Percentiles rank a stretch among this genome's conserved stretches.
These are phyloP conservation scores for Ladona fulva DNA, from an alignment of 1,140 invertebrate genomes.

Conservation along the genomic window DNA sequence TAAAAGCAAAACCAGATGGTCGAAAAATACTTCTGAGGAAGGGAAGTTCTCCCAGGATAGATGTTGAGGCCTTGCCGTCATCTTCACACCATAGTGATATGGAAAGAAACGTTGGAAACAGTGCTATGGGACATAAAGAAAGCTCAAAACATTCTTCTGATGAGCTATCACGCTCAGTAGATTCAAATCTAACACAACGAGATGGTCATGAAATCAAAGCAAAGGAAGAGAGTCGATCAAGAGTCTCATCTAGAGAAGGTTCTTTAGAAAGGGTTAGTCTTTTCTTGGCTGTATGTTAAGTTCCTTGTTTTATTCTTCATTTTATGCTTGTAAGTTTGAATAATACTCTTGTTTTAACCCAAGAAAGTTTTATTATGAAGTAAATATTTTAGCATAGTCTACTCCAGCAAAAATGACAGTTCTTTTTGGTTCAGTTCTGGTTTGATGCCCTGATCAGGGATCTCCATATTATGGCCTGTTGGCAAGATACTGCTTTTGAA, in stretches of 20 bases:
- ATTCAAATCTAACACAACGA: background rate
- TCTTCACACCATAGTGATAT: background rate
- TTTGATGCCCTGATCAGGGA: no score
- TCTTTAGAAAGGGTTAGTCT: background rate
- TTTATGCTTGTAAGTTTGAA: background rate
- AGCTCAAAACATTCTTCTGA: background rate
- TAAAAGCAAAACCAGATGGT: background rate
- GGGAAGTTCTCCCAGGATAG: background rate
- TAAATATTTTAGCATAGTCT: no score
- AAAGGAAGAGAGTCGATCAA: background rate
- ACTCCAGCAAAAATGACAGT: no score
- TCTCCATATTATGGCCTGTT: no score
- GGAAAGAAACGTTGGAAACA: background rate
- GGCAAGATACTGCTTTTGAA: no score
- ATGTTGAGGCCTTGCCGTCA: background rate
- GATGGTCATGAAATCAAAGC: background rate
- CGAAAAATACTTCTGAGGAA: background rate
- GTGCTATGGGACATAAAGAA: background rate
- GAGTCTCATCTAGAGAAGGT: background rate
- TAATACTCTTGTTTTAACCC: no score
- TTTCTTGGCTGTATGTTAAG: background rate
- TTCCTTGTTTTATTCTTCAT: background rate
- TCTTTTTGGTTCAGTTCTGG: no score
- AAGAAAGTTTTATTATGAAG: no score
- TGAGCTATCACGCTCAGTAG: background rate